Evolutionary conservation across 2,797 vertebrate genomes (phyloP).

Genomic region (Enteromius paludinosus): DNA sequence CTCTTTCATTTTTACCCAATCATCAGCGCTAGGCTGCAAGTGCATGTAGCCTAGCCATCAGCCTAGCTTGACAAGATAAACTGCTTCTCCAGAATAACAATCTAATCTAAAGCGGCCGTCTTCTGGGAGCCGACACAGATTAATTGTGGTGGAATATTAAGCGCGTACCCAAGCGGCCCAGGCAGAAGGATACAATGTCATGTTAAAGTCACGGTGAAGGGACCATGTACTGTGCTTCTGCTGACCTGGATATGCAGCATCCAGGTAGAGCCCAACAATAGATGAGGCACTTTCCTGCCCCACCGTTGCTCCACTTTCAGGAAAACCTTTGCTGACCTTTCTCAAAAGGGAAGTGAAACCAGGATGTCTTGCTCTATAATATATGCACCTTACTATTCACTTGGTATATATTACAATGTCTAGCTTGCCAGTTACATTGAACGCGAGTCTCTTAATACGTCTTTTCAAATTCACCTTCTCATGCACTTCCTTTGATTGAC

Average conservation of each 20-base stretch:
- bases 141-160: conserved; percentile 65
- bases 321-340: conserved; percentile 41
- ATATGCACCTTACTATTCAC: background rate
- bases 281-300: conserved; percentile 41
- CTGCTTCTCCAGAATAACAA: conserved; percentile 65
- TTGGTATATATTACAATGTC: background rate
- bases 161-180: conserved; percentile 50
- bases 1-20: conserved; percentile 34
- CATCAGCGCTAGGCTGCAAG: conserved; percentile 39
- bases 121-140: conserved; percentile 75
- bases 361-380: conserved; percentile 28
- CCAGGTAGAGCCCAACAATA: conserved; percentile 39
- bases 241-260: conserved; percentile 60
- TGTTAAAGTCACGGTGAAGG: conserved; percentile 55
- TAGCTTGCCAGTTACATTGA: background rate
- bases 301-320: conserved; percentile 40
- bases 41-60: conserved; percentile 41
- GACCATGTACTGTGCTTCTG: conserved; percentile 44
- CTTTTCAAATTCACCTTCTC: conserved; percentile 6
- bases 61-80: conserved; percentile 57
- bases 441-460: background rate
- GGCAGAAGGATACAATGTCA: conserved; percentile 58
- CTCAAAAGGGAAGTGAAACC: conserved; percentile 16
- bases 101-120: conserved; percentile 75
- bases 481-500: conserved; percentile 16